phyloP scores from a whole-genome alignment of 2,113 vertebrate species.

The Malurus alboscapulatus region DNA sequence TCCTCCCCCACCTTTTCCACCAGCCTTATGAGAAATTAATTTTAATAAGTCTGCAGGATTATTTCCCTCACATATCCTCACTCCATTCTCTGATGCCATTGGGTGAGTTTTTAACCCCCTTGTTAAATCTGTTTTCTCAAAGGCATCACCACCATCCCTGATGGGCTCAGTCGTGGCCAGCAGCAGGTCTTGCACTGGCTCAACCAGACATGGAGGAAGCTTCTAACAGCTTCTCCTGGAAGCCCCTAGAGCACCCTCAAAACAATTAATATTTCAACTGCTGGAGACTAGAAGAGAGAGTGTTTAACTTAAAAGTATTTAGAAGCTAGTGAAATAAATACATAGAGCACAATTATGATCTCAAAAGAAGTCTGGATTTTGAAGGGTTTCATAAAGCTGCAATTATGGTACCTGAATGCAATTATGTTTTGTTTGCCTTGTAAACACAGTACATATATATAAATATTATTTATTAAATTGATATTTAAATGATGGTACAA shows the following conservation, averaged over 20 bases:
- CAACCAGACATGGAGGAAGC: fast-evolving
- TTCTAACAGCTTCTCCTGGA: neutral
- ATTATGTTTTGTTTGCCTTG: neutral
- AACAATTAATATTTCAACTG: neutral
- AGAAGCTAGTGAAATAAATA: too few species aligned
- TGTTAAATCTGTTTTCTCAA: neutral
- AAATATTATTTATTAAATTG: neutral
- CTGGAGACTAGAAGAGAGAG: too few species aligned
- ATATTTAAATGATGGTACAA: neutral
- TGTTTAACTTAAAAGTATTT: too few species aligned
- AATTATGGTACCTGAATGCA: too few species aligned
- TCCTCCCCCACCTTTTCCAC: neutral
- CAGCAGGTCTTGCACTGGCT: neutral
- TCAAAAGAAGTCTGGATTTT: too few species aligned
- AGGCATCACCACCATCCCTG: fast-evolving
- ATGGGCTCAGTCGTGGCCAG: neutral
- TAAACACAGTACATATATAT: neutral
- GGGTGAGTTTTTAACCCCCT: fast-evolving
- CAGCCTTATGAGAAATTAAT: neutral
- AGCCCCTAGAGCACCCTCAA: fast-evolving
- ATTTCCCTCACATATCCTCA: neutral
- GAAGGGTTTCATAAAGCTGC: too few species aligned
- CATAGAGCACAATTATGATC: too few species aligned
- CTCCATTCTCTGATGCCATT: neutral
- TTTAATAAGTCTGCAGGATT: neutral